A percentile compares a stretch with the other conserved stretches of the same genome.
These are phyloP conservation scores for Asteroscopus sphinx DNA, from an alignment of 2,888 invertebrate genomes.

Conservation along the genomic window DNA sequence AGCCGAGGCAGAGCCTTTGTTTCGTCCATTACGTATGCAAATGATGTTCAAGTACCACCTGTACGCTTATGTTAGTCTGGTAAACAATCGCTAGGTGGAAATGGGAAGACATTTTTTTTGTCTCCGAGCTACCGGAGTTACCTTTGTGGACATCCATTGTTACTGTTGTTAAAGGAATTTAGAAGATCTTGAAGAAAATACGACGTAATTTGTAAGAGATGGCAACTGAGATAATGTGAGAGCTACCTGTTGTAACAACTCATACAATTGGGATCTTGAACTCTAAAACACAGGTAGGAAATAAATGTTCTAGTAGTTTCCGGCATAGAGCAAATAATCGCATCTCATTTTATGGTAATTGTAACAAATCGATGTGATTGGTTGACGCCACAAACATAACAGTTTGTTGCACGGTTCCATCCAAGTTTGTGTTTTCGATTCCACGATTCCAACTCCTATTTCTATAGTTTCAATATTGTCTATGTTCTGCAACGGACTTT, in stretches of 20 bases:
- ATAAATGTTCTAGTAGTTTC: too few relatives aligned
- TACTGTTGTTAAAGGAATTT: conserved; percentile 46
- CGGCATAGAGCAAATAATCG: too few relatives aligned
- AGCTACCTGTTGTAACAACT: conserved; percentile 23
- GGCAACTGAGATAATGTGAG: conserved; percentile 29
- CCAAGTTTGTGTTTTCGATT: too few relatives aligned
- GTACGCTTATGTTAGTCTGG: conserved; percentile 82
- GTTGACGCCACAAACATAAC: too few relatives aligned
- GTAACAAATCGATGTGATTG: too few relatives aligned
- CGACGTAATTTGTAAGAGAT: conserved; percentile 46
- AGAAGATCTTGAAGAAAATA: conserved; percentile 44
- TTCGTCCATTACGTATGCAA: conserved; percentile 84
- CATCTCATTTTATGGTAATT: too few relatives aligned
- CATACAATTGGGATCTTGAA: not conserved
- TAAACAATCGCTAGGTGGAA: conserved; percentile 81
- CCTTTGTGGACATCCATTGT: conserved; percentile 58
- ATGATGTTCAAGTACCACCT: conserved; percentile 76
- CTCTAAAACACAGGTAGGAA: too few relatives aligned
- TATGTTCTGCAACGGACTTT: not conserved
- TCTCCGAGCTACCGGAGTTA: conserved; percentile 69
- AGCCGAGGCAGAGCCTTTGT: conserved; percentile 80
- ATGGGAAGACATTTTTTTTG: conserved; percentile 68
- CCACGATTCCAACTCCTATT: too few relatives aligned
- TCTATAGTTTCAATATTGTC: too few relatives aligned
- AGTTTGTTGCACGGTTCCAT: too few relatives aligned